A percentile compares a stretch with the other conserved stretches of the same genome.
Evolutionary conservation across 2,888 invertebrate genomes (phyloP).

Genomic region (Syritta pipiens): DNA sequence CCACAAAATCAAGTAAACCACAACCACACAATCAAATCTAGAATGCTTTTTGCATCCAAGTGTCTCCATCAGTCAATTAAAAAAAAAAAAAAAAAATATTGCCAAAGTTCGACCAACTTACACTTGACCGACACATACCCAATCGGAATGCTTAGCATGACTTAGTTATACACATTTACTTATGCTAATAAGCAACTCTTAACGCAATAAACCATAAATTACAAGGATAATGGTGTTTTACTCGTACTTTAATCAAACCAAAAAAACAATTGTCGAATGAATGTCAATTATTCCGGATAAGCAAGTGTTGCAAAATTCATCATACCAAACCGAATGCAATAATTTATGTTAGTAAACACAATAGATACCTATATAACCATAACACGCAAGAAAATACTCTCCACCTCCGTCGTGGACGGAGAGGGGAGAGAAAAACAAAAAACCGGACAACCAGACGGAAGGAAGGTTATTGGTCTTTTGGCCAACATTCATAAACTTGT

Average conservation of each 20-base stretch:
- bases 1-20: too few species aligned
- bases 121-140: not conserved
- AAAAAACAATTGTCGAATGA: slow-evolving; percentile 29
- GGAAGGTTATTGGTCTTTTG: slow-evolving; percentile 67
- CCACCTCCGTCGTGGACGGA: not conserved
- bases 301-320: slow-evolving; percentile 47
- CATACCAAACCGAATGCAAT: slow-evolving; percentile 5
- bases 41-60: too few species aligned
- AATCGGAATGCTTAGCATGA: not conserved
- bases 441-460: slow-evolving; percentile 49
- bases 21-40: too few species aligned
- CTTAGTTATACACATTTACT: not conserved
- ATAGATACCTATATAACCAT: not conserved
- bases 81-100: slow-evolving; percentile 3
- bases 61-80: too few species aligned
- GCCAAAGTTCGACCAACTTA: not conserved
- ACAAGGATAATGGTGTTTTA: slow-evolving; percentile 59
- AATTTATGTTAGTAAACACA: not conserved
- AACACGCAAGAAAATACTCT: slow-evolving; percentile 20
- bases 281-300: slow-evolving; percentile 42
- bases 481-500: slow-evolving; percentile 52
- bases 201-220: slow-evolving; percentile 57
- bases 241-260: slow-evolving; percentile 26
- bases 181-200: slow-evolving; percentile 26
- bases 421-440: not conserved